Evolutionary conservation across 2,113 vertebrate genomes (phyloP).

Genomic region (Turdus rufiventris): DNA sequence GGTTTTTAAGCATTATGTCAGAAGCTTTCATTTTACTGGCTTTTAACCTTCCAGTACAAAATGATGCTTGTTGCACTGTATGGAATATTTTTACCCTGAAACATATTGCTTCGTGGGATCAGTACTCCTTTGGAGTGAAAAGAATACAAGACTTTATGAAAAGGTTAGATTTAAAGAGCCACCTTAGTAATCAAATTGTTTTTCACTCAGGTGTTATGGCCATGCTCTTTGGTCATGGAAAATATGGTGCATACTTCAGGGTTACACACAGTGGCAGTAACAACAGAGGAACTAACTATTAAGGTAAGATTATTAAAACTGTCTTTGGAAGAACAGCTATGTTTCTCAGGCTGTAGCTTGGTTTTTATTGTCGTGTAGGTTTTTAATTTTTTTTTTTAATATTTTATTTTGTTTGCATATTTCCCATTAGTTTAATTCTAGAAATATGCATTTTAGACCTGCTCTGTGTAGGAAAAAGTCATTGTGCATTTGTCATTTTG

Average conservation of each 20-base stretch:
- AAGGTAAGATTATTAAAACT: constrained; percentile 75
- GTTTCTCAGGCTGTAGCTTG: not conserved
- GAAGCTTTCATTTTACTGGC: not conserved
- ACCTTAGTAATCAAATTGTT: not conserved
- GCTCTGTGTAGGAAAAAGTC: not conserved
- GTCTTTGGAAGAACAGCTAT: not conserved
- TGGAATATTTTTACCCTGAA: not conserved
- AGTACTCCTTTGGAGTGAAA: not conserved
- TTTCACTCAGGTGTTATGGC: constrained; percentile 81
- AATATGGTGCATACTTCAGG: constrained; percentile 71
- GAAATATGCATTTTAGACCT: not conserved
- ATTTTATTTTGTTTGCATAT: not conserved
- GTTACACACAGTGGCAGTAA: constrained; percentile 77
- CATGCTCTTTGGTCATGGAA: constrained; percentile 86
- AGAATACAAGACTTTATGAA: not conserved
- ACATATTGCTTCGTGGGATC: not conserved
- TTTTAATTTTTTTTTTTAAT: no score
- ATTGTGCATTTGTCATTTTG: not conserved
- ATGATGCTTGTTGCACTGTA: not conserved
- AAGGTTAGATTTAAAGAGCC: not conserved
- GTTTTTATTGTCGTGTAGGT: not conserved
- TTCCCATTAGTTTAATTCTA: not conserved
- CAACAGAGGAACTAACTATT: constrained; percentile 83
- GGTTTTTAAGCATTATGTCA: not conserved
- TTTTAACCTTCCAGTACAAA: not conserved